Base-by-base conservation (phyloP, 2,113 vertebrate genomes). In the Cygnus buccinator region DNA sequence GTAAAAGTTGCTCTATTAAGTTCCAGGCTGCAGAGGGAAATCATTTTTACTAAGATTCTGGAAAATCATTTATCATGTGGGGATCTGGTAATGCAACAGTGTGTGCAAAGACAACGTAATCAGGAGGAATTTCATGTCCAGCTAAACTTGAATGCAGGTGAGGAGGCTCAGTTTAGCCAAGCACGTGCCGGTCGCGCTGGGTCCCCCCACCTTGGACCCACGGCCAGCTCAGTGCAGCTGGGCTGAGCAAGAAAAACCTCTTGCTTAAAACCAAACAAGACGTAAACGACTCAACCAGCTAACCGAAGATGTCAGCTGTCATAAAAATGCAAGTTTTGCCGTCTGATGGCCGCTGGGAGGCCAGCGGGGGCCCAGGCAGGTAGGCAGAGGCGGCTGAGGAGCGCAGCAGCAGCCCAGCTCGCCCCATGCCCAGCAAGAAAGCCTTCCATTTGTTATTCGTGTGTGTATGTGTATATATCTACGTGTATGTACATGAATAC, bases 261-360 rank as follows among this genome's bases (percentile, higher is more conserved):
- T 54, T 2, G 1, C 11, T 48, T 55, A 11, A 43, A 68, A 31
- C 25, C 48, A 15, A 66, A 18, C 21, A 23, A 37, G 26, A 11
- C 22, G 2, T 23, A 31, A 87, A 29, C 0, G 0, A 21, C 39
- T 37, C 20, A 61, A 44, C 2, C 23, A 33, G 57, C 23, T 37
- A 7, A 19, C 13, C 16, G 0, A 17, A 55, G 72, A 3, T 68
- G 58, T 33, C 48, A 31, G 3, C 73, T 68, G 74, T 23, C 12
- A 0, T 12, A 70, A 17, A 15, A 18, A 12, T 6, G 3, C 11
- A 4, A 9, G 35, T 71, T 35, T 1, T 0, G 1, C 29, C 21
- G 10, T 29, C 39, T 41, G 44, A 11, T n/a, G 44, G 72, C 75
- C 16, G 8, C 17, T 19, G 57, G 35, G 84, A 13, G 22, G 4